These are phyloP conservation scores for Fistularia commersonii DNA, from an alignment of 2,797 vertebrate genomes.

Conservation along the genomic window DNA sequence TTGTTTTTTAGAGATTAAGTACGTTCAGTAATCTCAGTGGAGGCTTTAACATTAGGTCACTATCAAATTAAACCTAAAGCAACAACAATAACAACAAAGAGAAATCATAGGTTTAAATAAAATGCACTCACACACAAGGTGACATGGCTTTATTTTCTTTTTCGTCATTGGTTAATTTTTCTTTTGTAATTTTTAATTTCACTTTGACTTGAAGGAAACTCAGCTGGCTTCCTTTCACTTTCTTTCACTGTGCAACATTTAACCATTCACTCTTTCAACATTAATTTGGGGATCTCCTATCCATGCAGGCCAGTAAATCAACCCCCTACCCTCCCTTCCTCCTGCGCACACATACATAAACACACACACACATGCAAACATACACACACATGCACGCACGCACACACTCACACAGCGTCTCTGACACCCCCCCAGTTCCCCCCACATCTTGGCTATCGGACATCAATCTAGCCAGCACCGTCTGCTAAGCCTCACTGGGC, in stretches of 20 bases:
- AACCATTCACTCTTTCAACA: conserved; percentile 64
- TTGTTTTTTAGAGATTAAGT: conserved; percentile 18
- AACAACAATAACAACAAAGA: conserved; percentile 8
- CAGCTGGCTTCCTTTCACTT: conserved; percentile 55
- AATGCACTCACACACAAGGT: conserved; percentile 30
- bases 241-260: conserved; percentile 50
- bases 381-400: conserved; percentile 14
- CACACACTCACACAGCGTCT: conserved; percentile 15
- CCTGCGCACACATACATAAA: not conserved
- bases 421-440: conserved; percentile 26
- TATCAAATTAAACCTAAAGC: conserved; percentile 21
- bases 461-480: conserved; percentile 76
- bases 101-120: conserved; percentile 5
- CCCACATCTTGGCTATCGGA: conserved; percentile 65
- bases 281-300: conserved; percentile 53
- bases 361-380: not conserved
- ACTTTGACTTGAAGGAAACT: conserved; percentile 26
- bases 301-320: conserved; percentile 31
- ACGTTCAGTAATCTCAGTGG: conserved; percentile 3
- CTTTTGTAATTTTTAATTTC: conserved; percentile 28
- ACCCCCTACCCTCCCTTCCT: conserved; percentile 4
- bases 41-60: conserved; percentile 28
- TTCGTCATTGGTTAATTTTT: not conserved
- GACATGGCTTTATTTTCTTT: conserved; percentile 14
- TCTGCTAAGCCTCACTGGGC: conserved; percentile 78